These are phyloP conservation scores for Coregonus clupeaformis DNA, from an alignment of 2,113 vertebrate species.

Conservation along the genomic window DNA sequence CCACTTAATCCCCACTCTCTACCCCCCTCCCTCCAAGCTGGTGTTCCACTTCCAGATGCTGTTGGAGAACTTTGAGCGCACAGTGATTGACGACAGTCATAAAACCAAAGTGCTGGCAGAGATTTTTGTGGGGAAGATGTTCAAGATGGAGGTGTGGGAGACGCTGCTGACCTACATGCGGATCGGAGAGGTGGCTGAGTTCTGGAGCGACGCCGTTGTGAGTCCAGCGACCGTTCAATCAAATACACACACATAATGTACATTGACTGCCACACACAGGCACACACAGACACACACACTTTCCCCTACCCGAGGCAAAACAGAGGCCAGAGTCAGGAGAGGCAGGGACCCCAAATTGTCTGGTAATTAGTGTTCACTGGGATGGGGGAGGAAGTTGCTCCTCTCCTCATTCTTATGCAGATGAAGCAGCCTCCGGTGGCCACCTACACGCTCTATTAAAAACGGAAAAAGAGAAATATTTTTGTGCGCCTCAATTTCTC, in stretches of 20 bases:
- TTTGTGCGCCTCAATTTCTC: slow-evolving; percentile 17
- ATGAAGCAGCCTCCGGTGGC: slow-evolving; percentile 30
- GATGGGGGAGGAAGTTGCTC: neutral
- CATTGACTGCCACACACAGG: no score
- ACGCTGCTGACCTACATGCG: slow-evolving; percentile 83
- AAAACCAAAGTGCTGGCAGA: slow-evolving; percentile 76
- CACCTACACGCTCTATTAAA: slow-evolving; percentile 40
- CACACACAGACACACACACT: neutral
- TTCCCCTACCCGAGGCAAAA: neutral
- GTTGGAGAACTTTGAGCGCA: slow-evolving; percentile 82
- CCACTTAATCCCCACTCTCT: neutral
- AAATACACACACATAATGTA: neutral
- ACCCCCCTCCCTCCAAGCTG: slow-evolving; percentile 62
- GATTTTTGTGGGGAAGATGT: slow-evolving; percentile 87
- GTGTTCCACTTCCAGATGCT: slow-evolving; percentile 86
- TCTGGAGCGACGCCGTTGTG: slow-evolving; percentile 83
- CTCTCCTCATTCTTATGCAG: slow-evolving; percentile 45
- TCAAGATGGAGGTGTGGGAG: slow-evolving; percentile 90
- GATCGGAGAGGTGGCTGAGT: slow-evolving; percentile 83
- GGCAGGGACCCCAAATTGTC: slow-evolving; percentile 10
- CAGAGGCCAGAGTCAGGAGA: neutral
- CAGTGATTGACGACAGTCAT: slow-evolving; percentile 82
- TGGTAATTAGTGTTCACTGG: slow-evolving; percentile 41
- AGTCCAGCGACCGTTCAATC: slow-evolving; percentile 52
- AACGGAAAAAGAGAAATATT: slow-evolving; percentile 32